These are phyloP conservation scores for Zaprionus bogoriensis DNA, from an alignment of 2,888 invertebrate genomes.

Conservation along the genomic window DNA sequence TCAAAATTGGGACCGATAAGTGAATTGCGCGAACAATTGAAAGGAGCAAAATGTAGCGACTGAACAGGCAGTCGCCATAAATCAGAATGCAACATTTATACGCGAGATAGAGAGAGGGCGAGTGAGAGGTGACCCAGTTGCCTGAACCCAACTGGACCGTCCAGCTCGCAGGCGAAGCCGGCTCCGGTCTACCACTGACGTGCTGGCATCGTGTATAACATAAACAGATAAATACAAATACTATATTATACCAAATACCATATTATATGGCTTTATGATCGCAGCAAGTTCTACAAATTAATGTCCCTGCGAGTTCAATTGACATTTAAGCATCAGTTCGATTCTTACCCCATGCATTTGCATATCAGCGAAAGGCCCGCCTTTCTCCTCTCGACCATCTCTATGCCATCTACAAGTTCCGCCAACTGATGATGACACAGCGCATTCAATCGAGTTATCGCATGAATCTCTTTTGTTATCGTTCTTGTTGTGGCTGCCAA, in stretches of 20 bases:
- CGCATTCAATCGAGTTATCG: neutral
- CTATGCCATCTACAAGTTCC: neutral
- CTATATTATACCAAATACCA: no score
- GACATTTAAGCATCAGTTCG: neutral
- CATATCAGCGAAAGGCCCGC: neutral
- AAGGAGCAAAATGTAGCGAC: neutral
- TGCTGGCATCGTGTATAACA: no score
- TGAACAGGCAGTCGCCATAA: neutral
- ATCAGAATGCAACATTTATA: neutral
- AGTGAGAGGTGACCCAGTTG: neutral
- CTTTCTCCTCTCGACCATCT: neutral
- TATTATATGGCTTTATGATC: no score
- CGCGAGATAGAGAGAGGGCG: neutral
- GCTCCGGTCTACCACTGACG: neutral
- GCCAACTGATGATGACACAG: constrained; percentile 13
- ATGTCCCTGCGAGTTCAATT: neutral
- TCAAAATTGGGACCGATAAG: no score
- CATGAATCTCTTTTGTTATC: neutral
- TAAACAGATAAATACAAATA: no score
- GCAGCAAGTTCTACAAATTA: neutral
- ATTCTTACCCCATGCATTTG: neutral
- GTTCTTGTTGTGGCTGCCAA: constrained; percentile 14
- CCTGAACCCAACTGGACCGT: neutral
- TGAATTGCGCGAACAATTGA: neutral
- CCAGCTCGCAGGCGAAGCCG: neutral